Percentiles rank a stretch among this genome's conserved stretches.
These are phyloP conservation scores for Ochropacha duplaris DNA, from an alignment of 2,888 invertebrate genomes.

Conservation along the genomic window DNA sequence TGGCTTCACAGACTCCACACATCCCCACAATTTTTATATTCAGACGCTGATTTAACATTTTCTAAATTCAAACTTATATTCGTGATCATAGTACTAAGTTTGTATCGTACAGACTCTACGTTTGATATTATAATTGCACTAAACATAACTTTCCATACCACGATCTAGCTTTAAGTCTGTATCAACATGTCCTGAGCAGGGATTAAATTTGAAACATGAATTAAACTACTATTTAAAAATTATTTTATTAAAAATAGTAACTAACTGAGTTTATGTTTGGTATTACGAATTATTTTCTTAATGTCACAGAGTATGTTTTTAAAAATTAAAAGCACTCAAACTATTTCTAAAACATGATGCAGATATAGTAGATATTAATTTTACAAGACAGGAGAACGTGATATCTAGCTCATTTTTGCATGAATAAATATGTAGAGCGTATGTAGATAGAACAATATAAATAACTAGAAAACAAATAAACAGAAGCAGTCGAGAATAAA, in stretches of 20 bases:
- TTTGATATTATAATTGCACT: constrained; percentile 52
- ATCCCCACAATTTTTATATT: constrained; percentile 63
- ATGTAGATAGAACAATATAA: constrained; percentile 4
- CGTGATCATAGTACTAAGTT: constrained; percentile 62
- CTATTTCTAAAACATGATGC: background rate
- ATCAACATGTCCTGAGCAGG: constrained; percentile 2
- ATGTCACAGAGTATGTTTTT: background rate
- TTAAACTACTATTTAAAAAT: background rate
- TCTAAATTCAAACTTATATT: constrained; percentile 66
- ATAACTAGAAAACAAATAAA: constrained; percentile 24
- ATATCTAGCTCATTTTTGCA: background rate
- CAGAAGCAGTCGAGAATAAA: constrained; percentile 24
- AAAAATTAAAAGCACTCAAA: background rate
- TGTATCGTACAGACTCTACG: constrained; percentile 54
- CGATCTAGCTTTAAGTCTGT: constrained; percentile 5
- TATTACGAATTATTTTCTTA: too few relatives aligned
- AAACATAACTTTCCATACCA: constrained; percentile 19
- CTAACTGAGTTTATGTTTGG: too few relatives aligned
- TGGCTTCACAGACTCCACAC: constrained; percentile 38
- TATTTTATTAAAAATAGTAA: background rate
- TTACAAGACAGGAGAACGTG: background rate
- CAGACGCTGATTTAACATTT: constrained; percentile 71
- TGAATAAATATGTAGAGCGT: background rate
- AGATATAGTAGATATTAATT: too few relatives aligned
- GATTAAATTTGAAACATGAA: background rate